Evolutionary conservation across 1,140 invertebrate genomes (phyloP).

Genomic region (Rhagoletis zephyria): DNA sequence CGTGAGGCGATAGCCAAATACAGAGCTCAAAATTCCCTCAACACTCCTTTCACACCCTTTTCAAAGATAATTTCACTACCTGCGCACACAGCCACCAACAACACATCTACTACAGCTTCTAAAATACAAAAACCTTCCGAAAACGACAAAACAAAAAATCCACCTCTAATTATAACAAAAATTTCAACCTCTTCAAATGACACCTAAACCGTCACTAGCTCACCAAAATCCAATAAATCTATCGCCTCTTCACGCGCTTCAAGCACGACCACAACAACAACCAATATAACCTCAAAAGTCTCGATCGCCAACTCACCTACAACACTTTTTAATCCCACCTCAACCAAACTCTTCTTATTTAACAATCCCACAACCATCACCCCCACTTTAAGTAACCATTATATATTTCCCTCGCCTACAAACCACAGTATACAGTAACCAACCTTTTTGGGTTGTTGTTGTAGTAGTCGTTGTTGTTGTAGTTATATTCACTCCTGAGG

Average conservation of each 20-base stretch:
- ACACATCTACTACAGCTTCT: neutral
- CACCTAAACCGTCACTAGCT: too few relatives aligned
- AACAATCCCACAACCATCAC: neutral
- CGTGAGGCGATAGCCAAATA: neutral
- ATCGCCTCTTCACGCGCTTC: too few relatives aligned
- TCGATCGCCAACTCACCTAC: too few relatives aligned
- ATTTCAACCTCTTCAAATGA: neutral
- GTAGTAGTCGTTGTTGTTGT: too few relatives aligned
- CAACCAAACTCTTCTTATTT: neutral
- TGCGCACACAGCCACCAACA: neutral
- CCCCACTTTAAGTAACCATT: neutral
- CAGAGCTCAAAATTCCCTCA: neutral
- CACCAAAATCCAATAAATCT: too few relatives aligned
- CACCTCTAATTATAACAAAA: neutral
- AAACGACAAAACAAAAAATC: neutral
- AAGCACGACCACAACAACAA: too few relatives aligned
- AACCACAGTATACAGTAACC: neutral
- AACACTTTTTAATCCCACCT: too few relatives aligned
- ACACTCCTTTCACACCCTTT: neutral
- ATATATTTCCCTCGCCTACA: neutral
- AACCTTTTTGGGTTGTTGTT: too few relatives aligned
- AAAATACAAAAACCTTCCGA: neutral
- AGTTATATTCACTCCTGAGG: too few relatives aligned
- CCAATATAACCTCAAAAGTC: too few relatives aligned
- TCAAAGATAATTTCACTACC: neutral